Conservation (phyloP, 2,888 invertebrate genomes). For the Endomychus coccineus region DNA sequence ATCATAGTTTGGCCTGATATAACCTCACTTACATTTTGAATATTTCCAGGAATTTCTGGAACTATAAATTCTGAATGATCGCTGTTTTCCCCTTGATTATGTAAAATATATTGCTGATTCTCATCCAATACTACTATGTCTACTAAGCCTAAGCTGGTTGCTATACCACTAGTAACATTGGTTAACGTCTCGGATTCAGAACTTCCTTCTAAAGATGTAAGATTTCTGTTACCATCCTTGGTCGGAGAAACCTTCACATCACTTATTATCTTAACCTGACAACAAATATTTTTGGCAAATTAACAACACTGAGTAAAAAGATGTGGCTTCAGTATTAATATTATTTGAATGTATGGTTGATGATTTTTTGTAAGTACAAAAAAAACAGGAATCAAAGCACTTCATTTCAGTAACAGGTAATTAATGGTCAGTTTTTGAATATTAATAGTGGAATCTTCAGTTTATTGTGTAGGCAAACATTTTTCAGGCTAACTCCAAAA, state of each 20-base stretch:
- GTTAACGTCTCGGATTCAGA: slow-evolving; percentile 50
- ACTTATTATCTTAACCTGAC: slow-evolving; percentile 28
- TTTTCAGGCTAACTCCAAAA: no score
- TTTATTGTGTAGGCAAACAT: no score
- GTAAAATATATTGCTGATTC: slow-evolving; percentile 52
- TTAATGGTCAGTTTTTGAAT: no score
- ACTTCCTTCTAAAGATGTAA: slow-evolving; percentile 43
- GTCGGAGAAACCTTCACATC: slow-evolving; percentile 29
- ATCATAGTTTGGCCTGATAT: slow-evolving; percentile 32
- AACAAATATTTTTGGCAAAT: background rate
- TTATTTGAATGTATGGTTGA: no score
- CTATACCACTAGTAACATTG: slow-evolving; percentile 51
- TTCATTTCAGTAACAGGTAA: no score
- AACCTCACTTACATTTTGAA: slow-evolving; percentile 22
- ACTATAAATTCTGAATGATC: slow-evolving; percentile 38
- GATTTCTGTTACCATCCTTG: slow-evolving; percentile 20
- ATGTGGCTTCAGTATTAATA: no score
- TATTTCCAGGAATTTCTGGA: slow-evolving; percentile 36
- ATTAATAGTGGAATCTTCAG: no score
- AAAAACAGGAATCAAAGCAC: no score
- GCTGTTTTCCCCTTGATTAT: slow-evolving; percentile 28
- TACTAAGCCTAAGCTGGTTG: slow-evolving; percentile 50
- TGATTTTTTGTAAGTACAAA: no score
- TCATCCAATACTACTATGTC: slow-evolving; percentile 54
- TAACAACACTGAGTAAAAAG: no score